Evolutionary conservation across 1,140 invertebrate species (phyloP).

Genomic region (Leptopilina boulardi): DNA sequence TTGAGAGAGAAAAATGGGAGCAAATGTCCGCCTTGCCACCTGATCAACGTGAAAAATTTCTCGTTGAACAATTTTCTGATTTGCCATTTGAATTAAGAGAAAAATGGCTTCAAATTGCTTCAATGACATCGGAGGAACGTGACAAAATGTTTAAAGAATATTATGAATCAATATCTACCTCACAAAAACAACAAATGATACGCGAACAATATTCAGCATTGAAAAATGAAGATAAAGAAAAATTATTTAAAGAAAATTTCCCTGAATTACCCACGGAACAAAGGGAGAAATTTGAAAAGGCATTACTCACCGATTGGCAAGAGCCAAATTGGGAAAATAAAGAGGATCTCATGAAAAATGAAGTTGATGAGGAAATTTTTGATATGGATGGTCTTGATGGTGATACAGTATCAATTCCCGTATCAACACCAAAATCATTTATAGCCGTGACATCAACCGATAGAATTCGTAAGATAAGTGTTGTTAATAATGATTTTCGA

Average conservation of each 20-base stretch:
- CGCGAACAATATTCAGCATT: constrained; percentile 71
- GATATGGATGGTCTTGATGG: constrained; percentile 82
- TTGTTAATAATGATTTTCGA: constrained; percentile 79
- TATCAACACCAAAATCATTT: constrained; percentile 68
- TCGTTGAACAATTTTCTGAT: constrained; percentile 72
- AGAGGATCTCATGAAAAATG: constrained; percentile 65
- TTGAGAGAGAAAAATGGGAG: constrained; percentile 73
- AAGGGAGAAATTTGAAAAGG: constrained; percentile 70
- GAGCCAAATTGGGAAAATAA: constrained; percentile 44
- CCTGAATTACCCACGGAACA: constrained; percentile 71
- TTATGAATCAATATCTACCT: constrained; percentile 68
- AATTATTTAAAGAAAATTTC: constrained; percentile 73
- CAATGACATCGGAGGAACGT: constrained; percentile 66
- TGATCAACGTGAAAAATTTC: constrained; percentile 70
- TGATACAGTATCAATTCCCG: constrained; percentile 59
- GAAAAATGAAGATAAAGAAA: constrained; percentile 71
- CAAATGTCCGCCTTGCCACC: constrained; percentile 72
- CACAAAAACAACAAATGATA: constrained; percentile 73
- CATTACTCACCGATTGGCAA: constrained; percentile 70
- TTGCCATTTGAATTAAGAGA: constrained; percentile 69
- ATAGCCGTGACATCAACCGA: constrained; percentile 70
- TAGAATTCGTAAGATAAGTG: constrained; percentile 71
- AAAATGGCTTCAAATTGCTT: constrained; percentile 74
- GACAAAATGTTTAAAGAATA: constrained; percentile 71
- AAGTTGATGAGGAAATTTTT: constrained; percentile 79